Evolutionary conservation across 1,140 invertebrate species (phyloP), one percentile per base, ranked within the genome.

Genomic region (Cotesia glomerata): DNA sequence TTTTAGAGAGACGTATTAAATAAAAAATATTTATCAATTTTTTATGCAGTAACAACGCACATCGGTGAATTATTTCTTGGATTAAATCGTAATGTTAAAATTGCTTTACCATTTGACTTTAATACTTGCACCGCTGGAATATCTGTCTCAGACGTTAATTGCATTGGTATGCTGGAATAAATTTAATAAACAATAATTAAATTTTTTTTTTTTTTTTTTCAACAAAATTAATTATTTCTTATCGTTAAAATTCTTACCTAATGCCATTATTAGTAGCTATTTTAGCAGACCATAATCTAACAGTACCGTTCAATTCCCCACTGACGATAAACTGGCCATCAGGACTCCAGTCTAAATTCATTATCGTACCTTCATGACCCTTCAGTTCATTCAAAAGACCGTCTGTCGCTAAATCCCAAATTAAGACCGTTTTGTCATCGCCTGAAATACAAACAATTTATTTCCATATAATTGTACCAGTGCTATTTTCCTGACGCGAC

Each of bases 321-420:
- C 91, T 91, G 32, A 90, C 90, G 45, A 94, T 82, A 74, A 90
- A 84, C 66, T 89, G 87, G 69, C 90, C 90, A 77, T 90, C 89
- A 16, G 80, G 82, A 81, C 89, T 91, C 89, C 92, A 93, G 52
- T 88, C 83, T 54, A 93, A 81, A 75, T 89, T 86, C 78, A 90
- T 89, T 4, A 93, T 82, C 13, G 88, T 89, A 71, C 90, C 88
- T n/a, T 88, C 85, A 75, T 91, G 90, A 56, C 90, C 90, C 78
- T 88, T 88, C 1, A 93, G 81, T 77, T 93, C 90, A 73, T 89
- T 89, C 11, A 92, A 70, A 62, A 91, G 76, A 67, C 86, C 84
- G 63, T 91, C 91, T 62, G 89, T 87, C 5, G 89, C 87, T 69
- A 94, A 82, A 81, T 94, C 92, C 92, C 93, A 94, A 68, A 94